phyloP scores from a whole-genome alignment of 2,888 invertebrate genomes.

The Laothoe populi region DNA sequence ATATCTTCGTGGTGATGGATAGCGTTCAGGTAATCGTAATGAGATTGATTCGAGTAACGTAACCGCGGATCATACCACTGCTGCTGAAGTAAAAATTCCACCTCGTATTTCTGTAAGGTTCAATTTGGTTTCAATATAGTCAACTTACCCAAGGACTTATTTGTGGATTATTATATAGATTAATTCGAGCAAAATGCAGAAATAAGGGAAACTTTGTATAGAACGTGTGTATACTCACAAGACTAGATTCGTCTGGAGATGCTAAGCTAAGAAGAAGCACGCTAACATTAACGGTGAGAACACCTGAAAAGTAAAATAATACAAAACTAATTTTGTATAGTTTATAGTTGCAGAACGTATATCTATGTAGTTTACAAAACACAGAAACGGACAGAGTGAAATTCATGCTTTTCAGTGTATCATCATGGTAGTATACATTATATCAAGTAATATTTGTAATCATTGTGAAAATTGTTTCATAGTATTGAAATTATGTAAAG shows the following conservation, averaged over 20 bases:
- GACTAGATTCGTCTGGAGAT: conserved; percentile 97
- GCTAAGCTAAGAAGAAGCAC: conserved; percentile 96
- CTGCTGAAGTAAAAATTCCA: conserved; percentile 96
- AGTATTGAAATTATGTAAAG: neutral
- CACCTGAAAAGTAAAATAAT: conserved; percentile 87
- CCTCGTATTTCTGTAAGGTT: conserved; percentile 94
- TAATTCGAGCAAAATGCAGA: conserved; percentile 18
- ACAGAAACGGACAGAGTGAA: conserved; percentile 37
- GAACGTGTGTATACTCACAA: conserved; percentile 87
- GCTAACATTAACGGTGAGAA: conserved; percentile 96
- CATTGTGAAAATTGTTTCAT: neutral
- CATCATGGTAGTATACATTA: neutral
- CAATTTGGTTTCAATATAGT: conserved; percentile 1
- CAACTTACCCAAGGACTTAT: neutral
- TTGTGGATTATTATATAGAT: neutral
- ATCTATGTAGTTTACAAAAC: conserved; percentile 19
- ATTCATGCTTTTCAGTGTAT: conserved; percentile 40
- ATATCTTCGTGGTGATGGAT: conserved; percentile 96
- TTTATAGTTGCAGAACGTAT: neutral
- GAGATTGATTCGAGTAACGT: conserved; percentile 94
- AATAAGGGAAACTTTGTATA: conserved; percentile 29
- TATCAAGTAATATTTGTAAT: neutral
- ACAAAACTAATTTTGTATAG: neutral
- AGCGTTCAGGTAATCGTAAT: conserved; percentile 95
- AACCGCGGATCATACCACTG: conserved; percentile 97